Percentiles rank a stretch among this genome's conserved stretches.
phyloP scores from a whole-genome alignment of 1,140 invertebrate species.

The Cotesia vestalis region DNA sequence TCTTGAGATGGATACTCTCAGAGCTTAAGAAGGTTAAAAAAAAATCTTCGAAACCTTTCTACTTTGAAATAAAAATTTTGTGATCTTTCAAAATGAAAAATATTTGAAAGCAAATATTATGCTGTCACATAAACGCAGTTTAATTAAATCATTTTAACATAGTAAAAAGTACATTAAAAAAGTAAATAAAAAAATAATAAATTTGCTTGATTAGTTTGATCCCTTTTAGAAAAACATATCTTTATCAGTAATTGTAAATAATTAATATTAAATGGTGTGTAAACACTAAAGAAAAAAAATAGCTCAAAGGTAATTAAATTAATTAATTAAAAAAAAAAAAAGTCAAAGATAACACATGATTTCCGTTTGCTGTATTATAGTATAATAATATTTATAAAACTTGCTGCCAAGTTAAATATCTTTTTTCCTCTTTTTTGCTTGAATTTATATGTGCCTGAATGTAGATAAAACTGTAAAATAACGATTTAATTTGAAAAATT shows the following conservation, averaged over 20 bases:
- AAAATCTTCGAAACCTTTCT: neutral
- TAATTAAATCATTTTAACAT: no score
- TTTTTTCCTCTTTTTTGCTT: neutral
- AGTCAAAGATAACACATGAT: no score
- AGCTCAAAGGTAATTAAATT: no score
- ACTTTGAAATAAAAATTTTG: neutral
- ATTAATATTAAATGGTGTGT: neutral
- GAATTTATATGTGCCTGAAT: neutral
- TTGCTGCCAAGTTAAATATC: neutral
- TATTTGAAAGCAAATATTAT: no score
- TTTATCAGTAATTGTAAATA: conserved; percentile 6
- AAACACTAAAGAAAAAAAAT: conserved; percentile 2
- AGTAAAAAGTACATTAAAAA: no score
- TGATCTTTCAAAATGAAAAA: no score
- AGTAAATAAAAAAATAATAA: neutral
- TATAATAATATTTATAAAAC: neutral
- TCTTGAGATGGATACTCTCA: neutral
- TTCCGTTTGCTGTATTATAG: neutral
- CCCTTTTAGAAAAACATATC: conserved; percentile 7
- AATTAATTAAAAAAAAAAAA: no score
- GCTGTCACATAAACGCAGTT: no score
- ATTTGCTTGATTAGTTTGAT: neutral
- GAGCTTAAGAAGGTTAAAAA: conserved; percentile 25
- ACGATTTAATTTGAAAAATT: neutral
- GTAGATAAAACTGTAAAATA: conserved; percentile 4